A percentile compares a stretch with the other conserved stretches of the same genome.
Evolutionary conservation across 2,888 invertebrate species (phyloP).

Genomic region (Chelonus formosanus): DNA sequence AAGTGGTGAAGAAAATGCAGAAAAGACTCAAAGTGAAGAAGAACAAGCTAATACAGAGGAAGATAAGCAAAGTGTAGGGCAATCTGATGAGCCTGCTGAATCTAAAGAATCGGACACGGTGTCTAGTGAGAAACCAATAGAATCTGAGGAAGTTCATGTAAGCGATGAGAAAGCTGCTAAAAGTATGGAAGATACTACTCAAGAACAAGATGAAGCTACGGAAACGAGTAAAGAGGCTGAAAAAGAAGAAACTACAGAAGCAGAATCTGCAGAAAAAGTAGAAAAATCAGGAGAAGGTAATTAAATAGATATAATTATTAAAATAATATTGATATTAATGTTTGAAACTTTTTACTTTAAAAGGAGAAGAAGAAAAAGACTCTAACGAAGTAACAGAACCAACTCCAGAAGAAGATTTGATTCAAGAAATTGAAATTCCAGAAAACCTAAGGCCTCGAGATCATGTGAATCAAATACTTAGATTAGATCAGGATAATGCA

Average conservation of each 20-base stretch:
- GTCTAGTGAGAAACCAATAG: too few species aligned
- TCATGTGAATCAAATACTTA: conserved; percentile 82
- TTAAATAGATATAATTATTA: not conserved
- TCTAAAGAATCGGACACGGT: too few species aligned
- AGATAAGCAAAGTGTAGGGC: too few species aligned
- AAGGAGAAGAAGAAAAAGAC: conserved; percentile 30
- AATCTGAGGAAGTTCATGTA: too few species aligned
- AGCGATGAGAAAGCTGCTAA: not conserved
- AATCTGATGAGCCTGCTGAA: too few species aligned
- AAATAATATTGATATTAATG: not conserved
- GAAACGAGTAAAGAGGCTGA: conserved; percentile 40
- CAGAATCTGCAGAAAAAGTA: conserved; percentile 43
- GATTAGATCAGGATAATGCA: conserved; percentile 79
- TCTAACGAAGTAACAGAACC: conserved; percentile 48
- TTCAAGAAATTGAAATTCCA: conserved; percentile 78
- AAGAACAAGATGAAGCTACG: conserved; percentile 22
- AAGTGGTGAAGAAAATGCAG: not conserved
- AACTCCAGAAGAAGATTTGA: conserved; percentile 68
- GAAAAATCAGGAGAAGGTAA: conserved; percentile 50
- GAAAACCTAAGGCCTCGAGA: conserved; percentile 80
- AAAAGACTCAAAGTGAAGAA: not conserved
- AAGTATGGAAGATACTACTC: conserved; percentile 24
- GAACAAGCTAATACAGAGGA: conserved; percentile 7
- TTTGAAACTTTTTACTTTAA: not conserved
- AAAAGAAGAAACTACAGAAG: conserved; percentile 40